phyloP scores from a whole-genome alignment of 2,888 invertebrate genomes.

The Pollenia amentaria region DNA sequence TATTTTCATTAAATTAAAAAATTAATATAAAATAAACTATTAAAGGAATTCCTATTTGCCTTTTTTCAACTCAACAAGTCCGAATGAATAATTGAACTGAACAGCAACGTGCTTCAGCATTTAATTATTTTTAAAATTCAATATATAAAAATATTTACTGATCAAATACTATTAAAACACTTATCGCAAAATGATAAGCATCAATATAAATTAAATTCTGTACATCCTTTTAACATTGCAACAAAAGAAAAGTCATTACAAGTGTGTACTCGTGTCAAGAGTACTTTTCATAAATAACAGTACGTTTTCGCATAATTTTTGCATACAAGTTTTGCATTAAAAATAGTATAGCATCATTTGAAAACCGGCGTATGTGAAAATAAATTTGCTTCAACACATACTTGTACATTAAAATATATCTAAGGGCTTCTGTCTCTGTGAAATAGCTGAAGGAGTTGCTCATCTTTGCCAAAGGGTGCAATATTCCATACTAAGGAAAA shows the following conservation, averaged over 20 bases:
- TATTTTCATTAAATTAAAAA: too few relatives aligned
- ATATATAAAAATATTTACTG: neutral
- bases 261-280: slow-evolving; percentile 45
- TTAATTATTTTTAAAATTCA: neutral
- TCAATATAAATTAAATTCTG: neutral
- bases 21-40: too few relatives aligned
- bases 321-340: neutral
- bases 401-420: too few relatives aligned
- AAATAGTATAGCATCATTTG: neutral
- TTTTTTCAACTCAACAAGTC: too few relatives aligned
- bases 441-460: neutral
- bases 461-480: neutral
- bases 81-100: too few relatives aligned
- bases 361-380: neutral
- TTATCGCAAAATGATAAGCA: neutral
- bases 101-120: neutral
- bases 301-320: slow-evolving; percentile 33
- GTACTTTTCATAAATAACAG: slow-evolving; percentile 38
- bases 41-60: too few relatives aligned
- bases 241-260: slow-evolving; percentile 25
- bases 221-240: slow-evolving; percentile 7
- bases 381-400: neutral
- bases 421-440: neutral
- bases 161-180: neutral
- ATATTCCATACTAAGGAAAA: neutral